These are phyloP conservation scores for Holocentrus rufus DNA, from an alignment of 2,797 vertebrate genomes.

Conservation along the genomic window DNA sequence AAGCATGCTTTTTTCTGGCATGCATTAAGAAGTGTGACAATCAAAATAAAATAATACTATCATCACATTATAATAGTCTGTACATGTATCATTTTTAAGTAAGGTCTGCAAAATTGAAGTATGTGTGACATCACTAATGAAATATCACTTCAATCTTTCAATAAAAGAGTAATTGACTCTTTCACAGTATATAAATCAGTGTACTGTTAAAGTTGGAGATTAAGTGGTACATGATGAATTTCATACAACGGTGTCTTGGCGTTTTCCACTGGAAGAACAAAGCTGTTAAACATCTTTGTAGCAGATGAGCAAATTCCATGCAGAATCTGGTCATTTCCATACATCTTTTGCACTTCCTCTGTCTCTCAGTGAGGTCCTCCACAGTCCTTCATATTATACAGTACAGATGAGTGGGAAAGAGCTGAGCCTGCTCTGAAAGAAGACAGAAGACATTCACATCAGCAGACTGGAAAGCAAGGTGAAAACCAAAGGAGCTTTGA, in stretches of 20 bases:
- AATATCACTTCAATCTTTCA: constrained; percentile 14
- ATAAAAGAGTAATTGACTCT: too few relatives aligned
- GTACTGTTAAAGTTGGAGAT: neutral
- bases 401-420: neutral
- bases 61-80: neutral
- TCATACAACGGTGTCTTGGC: neutral
- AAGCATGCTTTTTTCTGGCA: neutral
- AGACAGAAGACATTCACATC: too few relatives aligned
- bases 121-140: constrained; percentile 8
- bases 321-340: neutral
- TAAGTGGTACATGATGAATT: neutral
- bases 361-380: too few relatives aligned
- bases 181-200: neutral
- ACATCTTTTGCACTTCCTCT: too few relatives aligned
- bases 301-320: neutral
- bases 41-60: neutral
- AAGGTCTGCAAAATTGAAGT: neutral
- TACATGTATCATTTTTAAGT: too few relatives aligned
- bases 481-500: neutral
- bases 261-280: constrained; percentile 5
- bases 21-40: neutral
- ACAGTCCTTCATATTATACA: neutral
- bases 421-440: neutral
- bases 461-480: neutral
- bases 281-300: neutral